Evolutionary conservation across 2,113 vertebrate species (phyloP).

Genomic region (Sphaerodactylus townsendi): DNA sequence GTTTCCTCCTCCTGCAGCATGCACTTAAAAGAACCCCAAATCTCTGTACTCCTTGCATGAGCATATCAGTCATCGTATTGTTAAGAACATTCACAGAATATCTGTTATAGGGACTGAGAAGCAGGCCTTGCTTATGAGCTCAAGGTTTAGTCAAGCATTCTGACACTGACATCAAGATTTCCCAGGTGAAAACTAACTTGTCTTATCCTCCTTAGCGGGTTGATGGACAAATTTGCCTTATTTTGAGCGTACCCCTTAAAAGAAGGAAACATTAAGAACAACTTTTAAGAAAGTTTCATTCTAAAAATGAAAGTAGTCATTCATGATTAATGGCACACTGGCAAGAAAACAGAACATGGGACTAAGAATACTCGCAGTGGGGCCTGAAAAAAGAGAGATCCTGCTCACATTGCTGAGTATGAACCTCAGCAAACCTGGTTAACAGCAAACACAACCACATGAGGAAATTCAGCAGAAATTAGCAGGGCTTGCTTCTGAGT

Average conservation of each 20-base stretch:
- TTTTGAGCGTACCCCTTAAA: background rate
- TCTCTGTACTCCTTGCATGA: too few relatives aligned
- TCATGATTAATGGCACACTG: background rate
- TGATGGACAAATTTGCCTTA: background rate
- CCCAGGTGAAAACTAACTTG: background rate
- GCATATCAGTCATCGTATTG: too few relatives aligned
- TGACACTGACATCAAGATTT: background rate
- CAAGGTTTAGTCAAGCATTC: background rate
- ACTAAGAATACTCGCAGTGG: background rate
- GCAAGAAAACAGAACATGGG: background rate
- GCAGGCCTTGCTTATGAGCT: background rate
- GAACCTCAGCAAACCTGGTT: background rate
- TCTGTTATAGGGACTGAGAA: too few relatives aligned
- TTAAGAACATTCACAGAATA: too few relatives aligned
- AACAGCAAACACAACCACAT: background rate
- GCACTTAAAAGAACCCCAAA: too few relatives aligned
- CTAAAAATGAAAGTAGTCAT: background rate
- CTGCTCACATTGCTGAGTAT: too few relatives aligned
- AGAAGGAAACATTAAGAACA: background rate
- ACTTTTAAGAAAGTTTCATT: background rate
- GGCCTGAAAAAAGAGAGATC: too few relatives aligned
- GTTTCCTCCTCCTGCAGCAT: too few relatives aligned
- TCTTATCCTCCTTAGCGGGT: background rate
- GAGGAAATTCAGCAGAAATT: background rate
- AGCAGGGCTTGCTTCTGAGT: background rate